phyloP scores from a whole-genome alignment of 2,888 invertebrate genomes.

The Troides aeacus region DNA sequence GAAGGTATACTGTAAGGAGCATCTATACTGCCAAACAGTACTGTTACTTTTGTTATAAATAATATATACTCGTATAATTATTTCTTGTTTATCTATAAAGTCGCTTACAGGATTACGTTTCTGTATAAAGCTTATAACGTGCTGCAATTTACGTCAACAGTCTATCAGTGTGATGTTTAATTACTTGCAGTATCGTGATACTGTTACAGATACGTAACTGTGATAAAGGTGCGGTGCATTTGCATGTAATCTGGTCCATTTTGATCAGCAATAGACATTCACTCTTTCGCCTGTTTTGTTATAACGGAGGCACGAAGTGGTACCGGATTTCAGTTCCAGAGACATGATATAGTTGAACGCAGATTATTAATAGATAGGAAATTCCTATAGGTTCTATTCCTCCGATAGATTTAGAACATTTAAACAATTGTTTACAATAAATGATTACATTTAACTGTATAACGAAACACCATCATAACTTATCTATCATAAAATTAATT shows the following conservation, averaged over 20 bases:
- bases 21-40: too few relatives aligned
- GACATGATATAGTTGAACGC: neutral
- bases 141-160: constrained; percentile 23
- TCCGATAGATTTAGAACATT: neutral
- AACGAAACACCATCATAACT: neutral
- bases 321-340: constrained; percentile 11
- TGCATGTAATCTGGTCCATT: constrained; percentile 28
- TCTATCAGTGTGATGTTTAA: constrained; percentile 28
- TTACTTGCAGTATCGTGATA: constrained; percentile 22
- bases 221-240: constrained; percentile 28
- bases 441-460: neutral
- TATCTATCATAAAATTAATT: neutral
- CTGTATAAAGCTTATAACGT: constrained; percentile 1
- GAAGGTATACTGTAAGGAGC: too few relatives aligned
- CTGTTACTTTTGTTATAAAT: too few relatives aligned
- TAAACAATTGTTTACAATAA: neutral
- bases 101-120: constrained; percentile 12
- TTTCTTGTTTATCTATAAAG: neutral
- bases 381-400: neutral
- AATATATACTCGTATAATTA: too few relatives aligned
- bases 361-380: neutral
- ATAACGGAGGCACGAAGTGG: constrained; percentile 17
- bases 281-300: constrained; percentile 21
- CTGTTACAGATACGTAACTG: constrained; percentile 18
- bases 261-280: constrained; percentile 26